phyloP scores from a whole-genome alignment of 2,888 invertebrate species.

The Drosophila robusta region DNA sequence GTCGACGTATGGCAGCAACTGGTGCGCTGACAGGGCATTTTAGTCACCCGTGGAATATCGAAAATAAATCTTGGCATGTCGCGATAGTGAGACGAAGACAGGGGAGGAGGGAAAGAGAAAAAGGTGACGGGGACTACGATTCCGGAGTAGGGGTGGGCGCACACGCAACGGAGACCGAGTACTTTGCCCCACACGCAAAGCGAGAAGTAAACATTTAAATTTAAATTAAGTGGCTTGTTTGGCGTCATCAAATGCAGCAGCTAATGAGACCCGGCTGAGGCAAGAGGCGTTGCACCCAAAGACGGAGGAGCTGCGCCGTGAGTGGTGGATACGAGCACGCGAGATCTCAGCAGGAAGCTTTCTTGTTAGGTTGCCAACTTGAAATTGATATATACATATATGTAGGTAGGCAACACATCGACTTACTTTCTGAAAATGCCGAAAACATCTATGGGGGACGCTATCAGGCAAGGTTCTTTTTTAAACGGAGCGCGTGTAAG shows the following conservation, averaged over 20 bases:
- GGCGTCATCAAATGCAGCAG: constrained; percentile 76
- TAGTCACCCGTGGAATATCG: constrained; percentile 73
- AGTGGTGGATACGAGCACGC: constrained; percentile 9
- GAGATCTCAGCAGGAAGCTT: constrained; percentile 63
- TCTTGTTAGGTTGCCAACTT: constrained; percentile 29
- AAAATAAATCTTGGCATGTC: constrained; percentile 75
- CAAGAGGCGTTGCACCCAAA: constrained; percentile 2
- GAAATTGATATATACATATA: constrained; percentile 17
- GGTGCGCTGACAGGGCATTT: constrained; percentile 76
- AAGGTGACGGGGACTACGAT: constrained; percentile 4
- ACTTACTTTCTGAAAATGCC: background rate
- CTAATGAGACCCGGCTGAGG: constrained; percentile 65
- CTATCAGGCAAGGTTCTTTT: background rate
- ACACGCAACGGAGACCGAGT: constrained; percentile 61
- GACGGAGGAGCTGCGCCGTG: background rate
- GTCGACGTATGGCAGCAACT: constrained; percentile 73
- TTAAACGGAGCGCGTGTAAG: too few species aligned
- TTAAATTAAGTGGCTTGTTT: constrained; percentile 80
- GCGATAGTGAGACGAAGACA: constrained; percentile 50
- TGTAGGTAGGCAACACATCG: background rate
- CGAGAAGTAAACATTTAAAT: constrained; percentile 80
- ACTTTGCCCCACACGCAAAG: constrained; percentile 78
- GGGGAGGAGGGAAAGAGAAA: background rate
- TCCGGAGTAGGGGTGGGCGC: background rate
- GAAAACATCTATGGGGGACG: constrained; percentile 7